These are phyloP conservation scores for Eriocheir sinensis DNA, from an alignment of 1,140 invertebrate genomes.

Conservation along the genomic window DNA sequence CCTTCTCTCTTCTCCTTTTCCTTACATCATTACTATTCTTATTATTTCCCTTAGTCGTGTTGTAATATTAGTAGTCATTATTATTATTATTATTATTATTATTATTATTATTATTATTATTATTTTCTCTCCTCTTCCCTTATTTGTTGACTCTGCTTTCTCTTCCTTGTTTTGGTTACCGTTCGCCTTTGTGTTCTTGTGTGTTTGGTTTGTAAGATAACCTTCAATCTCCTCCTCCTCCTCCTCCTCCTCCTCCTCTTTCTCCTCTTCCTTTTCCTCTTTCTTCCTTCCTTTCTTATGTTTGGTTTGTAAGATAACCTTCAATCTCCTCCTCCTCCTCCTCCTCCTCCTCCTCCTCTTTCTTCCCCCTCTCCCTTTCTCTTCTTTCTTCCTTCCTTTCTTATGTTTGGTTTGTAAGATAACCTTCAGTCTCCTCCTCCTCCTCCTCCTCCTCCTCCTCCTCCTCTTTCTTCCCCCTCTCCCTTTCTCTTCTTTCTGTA, in stretches of 20 bases:
- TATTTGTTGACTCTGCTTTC: background rate
- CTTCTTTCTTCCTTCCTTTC: background rate
- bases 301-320: too few species aligned
- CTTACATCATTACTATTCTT: background rate
- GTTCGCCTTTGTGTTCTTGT: too few species aligned
- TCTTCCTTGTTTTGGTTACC: too few species aligned
- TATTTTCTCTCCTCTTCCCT: background rate
- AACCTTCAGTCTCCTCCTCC: background rate
- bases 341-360: background rate
- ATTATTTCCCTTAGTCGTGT: background rate
- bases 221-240: too few species aligned
- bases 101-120: background rate
- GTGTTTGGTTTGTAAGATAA: too few species aligned
- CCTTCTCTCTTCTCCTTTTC: background rate
- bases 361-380: background rate
- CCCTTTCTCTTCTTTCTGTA: background rate
- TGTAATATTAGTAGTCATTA: background rate
- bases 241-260: background rate
- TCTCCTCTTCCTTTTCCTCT: background rate
- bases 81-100: constrained; percentile 13
- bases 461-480: background rate
- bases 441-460: background rate
- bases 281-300: background rate
- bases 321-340: too few species aligned
- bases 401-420: background rate